Evolutionary conservation across 2,113 vertebrate species (phyloP).

Genomic region (Microcebus ravelobensis): DNA sequence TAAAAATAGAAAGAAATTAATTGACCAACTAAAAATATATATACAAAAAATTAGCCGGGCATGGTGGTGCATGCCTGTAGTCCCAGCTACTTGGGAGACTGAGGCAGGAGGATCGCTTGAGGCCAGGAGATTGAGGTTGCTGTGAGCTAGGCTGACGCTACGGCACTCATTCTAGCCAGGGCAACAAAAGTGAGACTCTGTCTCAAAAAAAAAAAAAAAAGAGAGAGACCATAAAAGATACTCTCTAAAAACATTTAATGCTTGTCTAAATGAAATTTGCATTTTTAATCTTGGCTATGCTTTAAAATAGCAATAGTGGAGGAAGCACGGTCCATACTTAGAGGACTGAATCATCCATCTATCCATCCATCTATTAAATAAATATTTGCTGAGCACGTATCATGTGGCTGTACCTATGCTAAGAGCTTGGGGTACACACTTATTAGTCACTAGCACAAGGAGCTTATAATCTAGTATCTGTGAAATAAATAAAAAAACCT

Average conservation of each 20-base stretch:
- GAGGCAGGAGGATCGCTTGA: too few relatives aligned
- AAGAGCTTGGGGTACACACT: background rate
- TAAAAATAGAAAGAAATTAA: too few relatives aligned
- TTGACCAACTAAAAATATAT: too few relatives aligned
- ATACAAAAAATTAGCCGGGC: too few relatives aligned
- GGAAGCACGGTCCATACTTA: background rate
- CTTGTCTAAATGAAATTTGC: background rate
- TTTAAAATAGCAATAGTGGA: background rate
- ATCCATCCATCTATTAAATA: background rate
- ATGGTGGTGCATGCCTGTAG: too few relatives aligned
- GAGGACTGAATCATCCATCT: background rate
- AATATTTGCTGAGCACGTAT: background rate
- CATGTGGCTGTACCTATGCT: background rate
- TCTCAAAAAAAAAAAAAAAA: too few relatives aligned
- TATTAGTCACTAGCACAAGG: background rate
- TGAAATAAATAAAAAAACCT: background rate
- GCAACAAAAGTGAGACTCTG: too few relatives aligned
- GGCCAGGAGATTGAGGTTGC: too few relatives aligned
- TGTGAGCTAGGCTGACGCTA: too few relatives aligned
- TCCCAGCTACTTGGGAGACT: too few relatives aligned
- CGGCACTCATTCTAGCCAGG: too few relatives aligned
- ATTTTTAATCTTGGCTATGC: background rate
- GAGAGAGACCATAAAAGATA: too few relatives aligned
- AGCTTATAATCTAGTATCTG: background rate
- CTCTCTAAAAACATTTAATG: background rate